Base-by-base conservation (phyloP, 1,140 invertebrate species). In the Pararge aegeria region DNA sequence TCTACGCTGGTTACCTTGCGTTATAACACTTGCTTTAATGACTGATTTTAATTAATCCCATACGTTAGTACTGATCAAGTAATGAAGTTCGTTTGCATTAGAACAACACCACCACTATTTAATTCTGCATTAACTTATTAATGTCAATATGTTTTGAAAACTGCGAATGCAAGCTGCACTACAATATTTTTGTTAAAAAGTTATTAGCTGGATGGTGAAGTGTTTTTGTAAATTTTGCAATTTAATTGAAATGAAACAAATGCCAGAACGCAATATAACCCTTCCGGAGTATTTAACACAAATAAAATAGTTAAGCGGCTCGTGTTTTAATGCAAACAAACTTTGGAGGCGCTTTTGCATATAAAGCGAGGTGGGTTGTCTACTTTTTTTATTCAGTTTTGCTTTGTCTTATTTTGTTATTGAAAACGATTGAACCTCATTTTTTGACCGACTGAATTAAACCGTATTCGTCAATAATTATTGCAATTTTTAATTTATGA, bases 251-350 rank as follows among this genome's bases (percentile, higher is more conserved):
- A 85, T 73, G 74, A 75, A 82, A 85, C 80, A 87, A 87, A 89
- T 89, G 85, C 87, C 78, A 87, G 78, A 89, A 88, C 87, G 85
- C 87, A 89, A 89, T 86, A 86, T 89, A 88, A 89, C 87, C 86
- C 85, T 72, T 87, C 79, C 87, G 87, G 82, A 87, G 80, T 83
- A 68, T 74, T 75, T 59, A 87, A 89, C 75, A 88, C 74, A 89
- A 89, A 89, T 73, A 87, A 89, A 89, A 87, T 88, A 88, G 83
- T 89, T 76, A 88, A 89, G 87, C 87, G 87, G 85, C 85, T 88
- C 75, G 85, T 89, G 87, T 89, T 89, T 84, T 89, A 89, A 89
- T 89, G 87, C 87, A 89, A 89, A 89, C 85, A 88, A 89, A 89
- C 85, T 88, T 87, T 86, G 83, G 81, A 89, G 87, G 87, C 87